Conservation (phyloP, 2,113 vertebrate species). For the Copsychus sechellarum region DNA sequence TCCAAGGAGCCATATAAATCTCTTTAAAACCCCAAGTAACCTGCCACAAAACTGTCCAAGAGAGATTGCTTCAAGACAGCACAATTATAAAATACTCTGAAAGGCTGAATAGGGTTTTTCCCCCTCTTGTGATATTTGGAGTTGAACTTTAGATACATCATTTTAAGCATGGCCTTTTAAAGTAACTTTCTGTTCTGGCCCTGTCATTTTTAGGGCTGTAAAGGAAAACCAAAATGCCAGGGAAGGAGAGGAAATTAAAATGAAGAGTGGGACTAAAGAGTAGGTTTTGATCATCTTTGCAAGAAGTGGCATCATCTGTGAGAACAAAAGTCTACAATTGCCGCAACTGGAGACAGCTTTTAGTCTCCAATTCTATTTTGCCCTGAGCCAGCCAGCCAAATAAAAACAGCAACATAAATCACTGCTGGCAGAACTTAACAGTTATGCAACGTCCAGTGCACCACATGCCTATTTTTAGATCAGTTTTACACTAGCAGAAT, state of each 20-base stretch:
- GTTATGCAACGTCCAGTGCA: conserved; percentile 47
- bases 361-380: conserved; percentile 42
- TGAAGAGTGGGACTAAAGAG: background rate
- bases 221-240: conserved; percentile 10
- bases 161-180: conserved; percentile 32
- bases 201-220: conserved; percentile 12
- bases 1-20: background rate
- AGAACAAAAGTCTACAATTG: conserved; percentile 8
- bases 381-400: conserved; percentile 41
- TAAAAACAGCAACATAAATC: conserved; percentile 54
- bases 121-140: background rate
- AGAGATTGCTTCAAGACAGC: background rate
- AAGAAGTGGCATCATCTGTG: conserved; percentile 16
- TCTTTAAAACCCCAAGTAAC: background rate
- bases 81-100: background rate
- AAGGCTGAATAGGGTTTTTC: background rate
- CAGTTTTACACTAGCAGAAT: conserved; percentile 35
- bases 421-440: conserved; percentile 52
- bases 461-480: conserved; percentile 49
- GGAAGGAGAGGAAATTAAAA: background rate
- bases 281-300: background rate
- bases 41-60: background rate
- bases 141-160: background rate
- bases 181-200: conserved; percentile 3
- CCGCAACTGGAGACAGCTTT: conserved; percentile 27